A percentile compares a stretch with the other conserved stretches of the same genome.
phyloP scores from a whole-genome alignment of 2,888 invertebrate species.

The Ferdinandea cuprea region DNA sequence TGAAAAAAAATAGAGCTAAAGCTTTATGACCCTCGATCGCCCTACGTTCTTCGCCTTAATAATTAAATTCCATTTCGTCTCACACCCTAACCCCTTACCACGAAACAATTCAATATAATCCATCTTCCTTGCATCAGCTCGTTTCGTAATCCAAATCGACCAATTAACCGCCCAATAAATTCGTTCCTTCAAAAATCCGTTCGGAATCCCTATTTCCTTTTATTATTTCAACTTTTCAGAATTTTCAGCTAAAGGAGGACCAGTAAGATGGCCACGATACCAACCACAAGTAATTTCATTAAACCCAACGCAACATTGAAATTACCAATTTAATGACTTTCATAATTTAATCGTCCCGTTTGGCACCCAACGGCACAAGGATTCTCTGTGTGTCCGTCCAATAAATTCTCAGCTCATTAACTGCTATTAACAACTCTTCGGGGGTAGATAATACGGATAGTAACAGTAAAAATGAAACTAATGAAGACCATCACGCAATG shows the following conservation, averaged over 20 bases:
- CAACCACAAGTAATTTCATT: constrained; percentile 10
- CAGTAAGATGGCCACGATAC: not conserved
- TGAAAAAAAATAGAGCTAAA: too few relatives aligned
- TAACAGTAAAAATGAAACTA: constrained; percentile 43
- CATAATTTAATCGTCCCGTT: constrained; percentile 54
- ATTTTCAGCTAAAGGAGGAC: not conserved
- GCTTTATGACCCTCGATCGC: too few relatives aligned
- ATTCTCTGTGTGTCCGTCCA: too few relatives aligned
- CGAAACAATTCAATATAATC: constrained; percentile 2
- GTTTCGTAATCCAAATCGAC: constrained; percentile 42
- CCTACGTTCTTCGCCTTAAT: too few relatives aligned
- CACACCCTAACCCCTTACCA: too few relatives aligned
- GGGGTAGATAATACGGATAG: constrained; percentile 33
- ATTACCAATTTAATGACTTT: constrained; percentile 49
- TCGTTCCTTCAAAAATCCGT: constrained; percentile 19
- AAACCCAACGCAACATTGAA: constrained; percentile 27
- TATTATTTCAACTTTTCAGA: not conserved
- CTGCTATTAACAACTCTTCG: constrained; percentile 41
- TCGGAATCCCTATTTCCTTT: constrained; percentile 43
- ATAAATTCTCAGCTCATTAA: constrained; percentile 63
- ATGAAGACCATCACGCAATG: constrained; percentile 59
- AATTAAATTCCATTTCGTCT: not conserved
- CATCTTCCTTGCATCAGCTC: constrained; percentile 25
- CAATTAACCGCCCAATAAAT: constrained; percentile 58
- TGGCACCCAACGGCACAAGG: not conserved